Evolutionary conservation across 2,797 vertebrate genomes (phyloP), one percentile per base, ranked within the genome.

Genomic region (Macropus fuliginosus): DNA sequence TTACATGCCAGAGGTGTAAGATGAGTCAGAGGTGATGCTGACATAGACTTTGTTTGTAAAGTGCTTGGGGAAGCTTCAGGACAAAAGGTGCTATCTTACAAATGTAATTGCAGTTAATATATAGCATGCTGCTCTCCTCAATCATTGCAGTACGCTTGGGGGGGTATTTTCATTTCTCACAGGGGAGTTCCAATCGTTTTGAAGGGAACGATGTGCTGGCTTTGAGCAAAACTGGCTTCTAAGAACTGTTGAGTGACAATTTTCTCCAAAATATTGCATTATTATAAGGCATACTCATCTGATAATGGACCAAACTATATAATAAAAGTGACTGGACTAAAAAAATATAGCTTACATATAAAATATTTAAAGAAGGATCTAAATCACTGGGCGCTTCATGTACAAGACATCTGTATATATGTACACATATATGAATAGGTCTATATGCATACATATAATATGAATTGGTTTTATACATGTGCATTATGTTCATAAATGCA

Each of bases 251-350:
- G 55, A 5, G 9, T 56, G 0, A 4, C 57, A 14, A 6, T 90
- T 74, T 91, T 40, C 18, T 92, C 94, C n/a, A 95, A 95, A 62
- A 74, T 62, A 40, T 90, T 81, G 1, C 9, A 93, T 97, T n/a
- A 46, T 21, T 4, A 28, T 94, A 90, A 55, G 0, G 50, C 56
- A 92, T 54, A 5, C 0, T 54, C 55, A 24, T 90, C 62, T 95
- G 55, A 66, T 92, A 27, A 27, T 59, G 34, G 55, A 13, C 40
- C 21, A 87, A 27, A 46, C 11, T 87, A 50, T 24, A 24, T 21
- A 21, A 24, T 18, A 1, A 74, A 74, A 81, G 21, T 46, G 21
- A 4, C 10, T 87, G 40, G 16, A 1, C 34, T 55, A 46, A 91
- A 46, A 92, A 94, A 66, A 90, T 87, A 74, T 54, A 1, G 92